phyloP scores from a whole-genome alignment of 35 echinoderm and acorn worm genomes.

The Hemicentrotus pulcherrimus region DNA sequence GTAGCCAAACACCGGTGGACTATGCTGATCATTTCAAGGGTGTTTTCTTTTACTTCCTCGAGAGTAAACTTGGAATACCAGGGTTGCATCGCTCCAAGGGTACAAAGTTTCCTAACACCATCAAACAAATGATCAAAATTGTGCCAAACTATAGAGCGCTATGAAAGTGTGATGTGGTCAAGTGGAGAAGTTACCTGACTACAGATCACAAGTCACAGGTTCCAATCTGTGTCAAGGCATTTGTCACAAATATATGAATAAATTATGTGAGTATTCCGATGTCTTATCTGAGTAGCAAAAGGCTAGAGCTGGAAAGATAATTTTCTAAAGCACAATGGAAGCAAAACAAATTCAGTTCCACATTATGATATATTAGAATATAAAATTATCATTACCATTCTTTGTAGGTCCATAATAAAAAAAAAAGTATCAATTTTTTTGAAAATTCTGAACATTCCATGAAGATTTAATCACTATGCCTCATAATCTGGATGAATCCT shows the following conservation, averaged over 20 bases:
- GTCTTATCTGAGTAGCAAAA: neutral
- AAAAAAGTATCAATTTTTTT: no score
- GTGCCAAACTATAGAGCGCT: neutral
- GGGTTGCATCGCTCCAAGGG: neutral
- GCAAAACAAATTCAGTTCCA: no score
- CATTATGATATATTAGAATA: no score
- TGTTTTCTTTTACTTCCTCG: neutral
- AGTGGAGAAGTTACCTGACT: neutral
- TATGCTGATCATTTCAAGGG: neutral
- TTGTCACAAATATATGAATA: no score
- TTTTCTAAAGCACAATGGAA: neutral
- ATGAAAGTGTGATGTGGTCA: neutral
- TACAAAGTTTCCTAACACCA: neutral
- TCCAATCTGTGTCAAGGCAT: neutral
- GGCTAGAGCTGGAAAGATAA: neutral
- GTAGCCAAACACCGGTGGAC: neutral
- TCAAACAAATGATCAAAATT: neutral
- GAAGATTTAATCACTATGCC: neutral
- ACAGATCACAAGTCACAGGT: neutral
- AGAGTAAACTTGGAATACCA: neutral
- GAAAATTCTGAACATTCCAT: no score
- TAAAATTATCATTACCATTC: no score
- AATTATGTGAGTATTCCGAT: neutral
- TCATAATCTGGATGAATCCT: neutral
- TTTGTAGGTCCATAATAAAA: no score